Conservation (phyloP, 2,888 invertebrate genomes). For the Drosophila longiperda region DNA sequence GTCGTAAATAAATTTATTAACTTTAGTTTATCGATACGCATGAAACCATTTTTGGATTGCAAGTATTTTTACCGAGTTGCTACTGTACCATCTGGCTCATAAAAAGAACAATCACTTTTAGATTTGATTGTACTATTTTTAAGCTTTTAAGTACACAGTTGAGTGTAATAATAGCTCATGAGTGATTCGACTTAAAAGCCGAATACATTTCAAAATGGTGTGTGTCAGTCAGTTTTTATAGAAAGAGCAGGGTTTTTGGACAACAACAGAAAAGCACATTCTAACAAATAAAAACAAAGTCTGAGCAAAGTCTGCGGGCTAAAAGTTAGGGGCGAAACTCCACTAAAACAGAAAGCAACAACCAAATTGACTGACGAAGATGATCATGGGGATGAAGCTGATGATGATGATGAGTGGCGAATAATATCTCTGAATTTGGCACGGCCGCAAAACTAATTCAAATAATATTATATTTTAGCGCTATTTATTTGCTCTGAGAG, state of each 20-base stretch:
- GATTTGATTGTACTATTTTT: conserved; percentile 6
- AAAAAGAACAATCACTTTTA: conserved; percentile 6
- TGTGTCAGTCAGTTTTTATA: not conserved
- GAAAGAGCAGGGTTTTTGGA: not conserved
- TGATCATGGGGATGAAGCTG: conserved; percentile 12
- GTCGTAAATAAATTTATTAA: not conserved
- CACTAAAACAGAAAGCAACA: conserved; percentile 35
- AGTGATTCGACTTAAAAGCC: conserved; percentile 15
- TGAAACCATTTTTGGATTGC: not conserved
- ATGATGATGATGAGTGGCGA: conserved; percentile 14
- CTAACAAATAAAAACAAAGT: conserved; percentile 51
- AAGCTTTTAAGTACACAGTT: conserved; percentile 4
- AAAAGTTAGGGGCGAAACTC: conserved; percentile 44
- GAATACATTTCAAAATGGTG: not conserved
- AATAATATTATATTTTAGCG: conserved; percentile 52
- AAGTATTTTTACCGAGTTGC: not conserved
- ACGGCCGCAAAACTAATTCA: conserved; percentile 50
- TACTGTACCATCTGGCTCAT: not conserved
- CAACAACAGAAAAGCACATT: conserved; percentile 24
- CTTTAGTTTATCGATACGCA: not conserved
- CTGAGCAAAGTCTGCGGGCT: conserved; percentile 65
- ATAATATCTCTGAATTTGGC: conserved; percentile 34
- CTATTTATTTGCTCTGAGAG: conserved; percentile 41
- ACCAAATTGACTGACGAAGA: conserved; percentile 22
- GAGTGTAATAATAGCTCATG: conserved; percentile 39